phyloP scores from a whole-genome alignment of 2,113 vertebrate genomes.

The Noctilio leporinus region DNA sequence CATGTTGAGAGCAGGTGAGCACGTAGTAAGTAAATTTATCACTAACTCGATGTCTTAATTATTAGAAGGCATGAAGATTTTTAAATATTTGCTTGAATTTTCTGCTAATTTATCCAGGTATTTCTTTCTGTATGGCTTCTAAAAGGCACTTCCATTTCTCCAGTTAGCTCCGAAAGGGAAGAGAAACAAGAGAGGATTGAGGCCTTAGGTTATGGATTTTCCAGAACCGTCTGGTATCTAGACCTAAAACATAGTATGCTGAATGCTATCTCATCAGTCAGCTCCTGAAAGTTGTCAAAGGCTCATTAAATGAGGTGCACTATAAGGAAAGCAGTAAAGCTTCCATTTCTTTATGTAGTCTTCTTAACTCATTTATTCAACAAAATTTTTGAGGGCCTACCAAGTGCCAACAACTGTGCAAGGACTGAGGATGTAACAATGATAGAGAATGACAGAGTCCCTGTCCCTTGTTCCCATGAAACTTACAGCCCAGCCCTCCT shows the following conservation, averaged over 20 bases:
- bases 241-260: background rate
- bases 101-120: background rate
- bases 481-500: background rate
- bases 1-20: background rate
- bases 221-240: background rate
- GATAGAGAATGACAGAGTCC: background rate
- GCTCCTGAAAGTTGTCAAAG: background rate
- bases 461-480: fast-evolving
- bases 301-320: background rate
- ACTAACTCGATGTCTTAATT: background rate
- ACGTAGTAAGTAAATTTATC: background rate
- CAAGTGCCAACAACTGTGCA: background rate
- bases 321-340: background rate
- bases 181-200: background rate
- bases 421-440: background rate
- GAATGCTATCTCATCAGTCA: background rate
- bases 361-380: background rate
- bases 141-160: background rate
- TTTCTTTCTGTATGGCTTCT: background rate
- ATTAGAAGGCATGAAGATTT: background rate
- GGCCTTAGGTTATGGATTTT: background rate
- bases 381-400: background rate
- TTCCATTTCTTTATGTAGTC: background rate
- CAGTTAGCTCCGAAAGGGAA: background rate
- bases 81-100: background rate